Evolutionary conservation across 2,888 invertebrate species (phyloP).

Genomic region (Unio pictorum): DNA sequence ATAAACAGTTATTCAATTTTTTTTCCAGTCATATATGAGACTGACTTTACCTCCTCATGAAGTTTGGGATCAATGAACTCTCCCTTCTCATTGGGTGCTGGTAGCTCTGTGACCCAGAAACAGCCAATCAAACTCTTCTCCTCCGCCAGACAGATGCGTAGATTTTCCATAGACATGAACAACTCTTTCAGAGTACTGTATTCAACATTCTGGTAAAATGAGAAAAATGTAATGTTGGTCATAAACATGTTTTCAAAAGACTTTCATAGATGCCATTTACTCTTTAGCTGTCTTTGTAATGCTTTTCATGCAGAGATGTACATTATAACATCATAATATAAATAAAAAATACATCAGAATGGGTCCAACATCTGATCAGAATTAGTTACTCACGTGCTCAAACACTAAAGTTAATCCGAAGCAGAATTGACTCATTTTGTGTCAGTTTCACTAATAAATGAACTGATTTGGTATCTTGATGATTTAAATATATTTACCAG

Average conservation of each 20-base stretch:
- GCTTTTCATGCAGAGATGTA: too few species aligned
- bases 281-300: too few species aligned
- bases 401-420: too few species aligned
- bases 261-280: neutral
- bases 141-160: constrained; percentile 58
- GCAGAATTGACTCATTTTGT: too few species aligned
- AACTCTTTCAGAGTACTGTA: constrained; percentile 64
- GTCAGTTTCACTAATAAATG: too few species aligned
- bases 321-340: too few species aligned
- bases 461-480: too few species aligned
- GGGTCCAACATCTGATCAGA: too few species aligned
- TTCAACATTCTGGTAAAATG: constrained; percentile 57
- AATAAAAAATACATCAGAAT: too few species aligned
- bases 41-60: constrained; percentile 45
- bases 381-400: too few species aligned
- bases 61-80: constrained; percentile 56
- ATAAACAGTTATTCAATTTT: neutral
- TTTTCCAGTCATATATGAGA: neutral
- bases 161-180: constrained; percentile 53
- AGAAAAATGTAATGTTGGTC: neutral
- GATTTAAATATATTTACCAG: too few species aligned
- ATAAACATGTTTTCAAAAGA: neutral
- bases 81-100: constrained; percentile 52
- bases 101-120: constrained; percentile 64
- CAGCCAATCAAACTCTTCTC: constrained; percentile 53